Evolutionary conservation across 2,888 invertebrate species (phyloP).

Genomic region (Kryphioiulus occultus): DNA sequence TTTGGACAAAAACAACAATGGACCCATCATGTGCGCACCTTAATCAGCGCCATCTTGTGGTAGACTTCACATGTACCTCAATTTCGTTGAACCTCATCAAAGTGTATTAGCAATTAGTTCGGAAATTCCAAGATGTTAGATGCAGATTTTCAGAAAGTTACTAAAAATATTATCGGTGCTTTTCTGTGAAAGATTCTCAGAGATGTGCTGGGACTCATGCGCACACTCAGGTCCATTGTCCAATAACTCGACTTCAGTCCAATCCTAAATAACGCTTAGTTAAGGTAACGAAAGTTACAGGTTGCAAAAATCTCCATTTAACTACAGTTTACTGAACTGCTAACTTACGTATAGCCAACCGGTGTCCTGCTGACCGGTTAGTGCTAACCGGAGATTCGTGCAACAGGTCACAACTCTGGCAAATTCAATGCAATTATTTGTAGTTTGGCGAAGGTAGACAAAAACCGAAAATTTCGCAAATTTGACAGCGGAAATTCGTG

Average conservation of each 20-base stretch:
- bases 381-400: not conserved
- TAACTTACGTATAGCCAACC: too few species aligned
- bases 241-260: not conserved
- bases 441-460: not conserved
- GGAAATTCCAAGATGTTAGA: too few species aligned
- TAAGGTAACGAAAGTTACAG: not conserved
- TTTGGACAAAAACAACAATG: not conserved
- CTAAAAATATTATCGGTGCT: too few species aligned
- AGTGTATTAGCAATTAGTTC: too few species aligned
- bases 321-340: too few species aligned
- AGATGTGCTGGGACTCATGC: not conserved
- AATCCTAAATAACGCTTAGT: not conserved
- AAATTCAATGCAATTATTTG: conserved; percentile 15
- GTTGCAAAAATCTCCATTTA: not conserved
- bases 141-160: too few species aligned
- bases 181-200: not conserved
- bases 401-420: not conserved
- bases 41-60: too few species aligned
- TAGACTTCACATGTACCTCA: too few species aligned
- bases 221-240: not conserved
- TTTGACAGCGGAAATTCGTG: too few species aligned
- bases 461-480: not conserved
- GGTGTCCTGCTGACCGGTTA: too few species aligned
- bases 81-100: too few species aligned
- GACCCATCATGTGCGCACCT: not conserved